Evolutionary conservation across 2,113 vertebrate genomes (phyloP), one percentile per base, ranked within the genome.

Genomic region (Benitochromis conjunctus): DNA sequence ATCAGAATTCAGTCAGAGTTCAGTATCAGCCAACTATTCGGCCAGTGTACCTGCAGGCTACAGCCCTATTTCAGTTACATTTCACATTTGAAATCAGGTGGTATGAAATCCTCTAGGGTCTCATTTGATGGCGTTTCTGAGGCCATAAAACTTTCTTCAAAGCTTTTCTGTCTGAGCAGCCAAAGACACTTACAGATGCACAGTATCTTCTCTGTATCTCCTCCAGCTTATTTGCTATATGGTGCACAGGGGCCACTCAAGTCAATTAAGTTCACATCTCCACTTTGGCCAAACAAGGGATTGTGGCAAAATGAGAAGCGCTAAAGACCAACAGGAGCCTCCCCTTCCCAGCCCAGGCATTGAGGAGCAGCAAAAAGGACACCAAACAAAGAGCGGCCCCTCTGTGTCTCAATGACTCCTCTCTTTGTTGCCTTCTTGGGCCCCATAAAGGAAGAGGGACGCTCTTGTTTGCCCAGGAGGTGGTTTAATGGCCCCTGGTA

Each of bases 211-310:
- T 91, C 89, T 95, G 91, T 94, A 88, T 88, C 55, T 92, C 92
- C 81, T 91, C 80, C 90, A 88, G 82, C 93, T 95, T 95, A 94
- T 94, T 94, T 93, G 92, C 91, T 88, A 74, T 89, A 80, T 53
- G 84, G 89, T 89, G 92, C 93, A 93, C 92, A 90, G 95, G 90
- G 96, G 96, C 97, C 94, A 97, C 95, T 97, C 96, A 93, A 98
- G 97, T 98, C 98, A 97, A 99, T 99, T 98, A 99, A 99, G 98
- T 98, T 98, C 97, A 98, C 97, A 97, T 98, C 98, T 98, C 97
- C 96, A 96, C 97, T 97, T 94, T 97, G 96, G 97, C 97, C 97
- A 97, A 98, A 99, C 97, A 98, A 97, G 97, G 96, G 97, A 96
- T 94, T 94, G 94, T 93, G 88, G 95, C 94, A 89, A 97, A 97